phyloP scores from a whole-genome alignment of 2,113 vertebrate genomes.

The Zosterops pallidus region DNA sequence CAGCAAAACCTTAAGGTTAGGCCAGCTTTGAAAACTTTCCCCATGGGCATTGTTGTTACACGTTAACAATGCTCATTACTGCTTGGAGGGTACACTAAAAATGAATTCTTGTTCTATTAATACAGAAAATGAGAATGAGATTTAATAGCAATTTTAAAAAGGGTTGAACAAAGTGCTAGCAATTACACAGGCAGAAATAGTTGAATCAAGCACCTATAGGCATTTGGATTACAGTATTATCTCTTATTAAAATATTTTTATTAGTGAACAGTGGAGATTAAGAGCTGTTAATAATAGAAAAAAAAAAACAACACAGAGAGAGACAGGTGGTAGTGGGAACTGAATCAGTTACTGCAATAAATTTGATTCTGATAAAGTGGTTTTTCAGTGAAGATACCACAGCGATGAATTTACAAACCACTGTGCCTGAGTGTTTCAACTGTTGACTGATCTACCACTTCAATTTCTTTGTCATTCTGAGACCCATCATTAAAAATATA shows the following conservation, averaged over 20 bases:
- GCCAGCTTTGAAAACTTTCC: conserved; percentile 33
- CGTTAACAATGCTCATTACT: conserved; percentile 57
- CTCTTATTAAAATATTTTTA: conserved; percentile 52
- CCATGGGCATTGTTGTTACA: conserved; percentile 32
- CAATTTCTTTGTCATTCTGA: conserved; percentile 23
- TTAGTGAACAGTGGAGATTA: conserved; percentile 23
- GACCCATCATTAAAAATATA: conserved; percentile 53
- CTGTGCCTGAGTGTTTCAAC: neutral
- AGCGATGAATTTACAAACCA: neutral
- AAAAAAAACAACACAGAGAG: neutral
- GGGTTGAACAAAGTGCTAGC: conserved; percentile 32
- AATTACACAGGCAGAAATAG: conserved; percentile 24
- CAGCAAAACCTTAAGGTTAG: conserved; percentile 40
- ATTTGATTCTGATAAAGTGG: neutral
- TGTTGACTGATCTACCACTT: conserved; percentile 21
- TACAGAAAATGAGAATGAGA: conserved; percentile 52
- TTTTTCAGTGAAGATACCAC: neutral
- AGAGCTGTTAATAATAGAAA: neutral
- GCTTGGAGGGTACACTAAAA: conserved; percentile 51
- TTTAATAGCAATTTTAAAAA: conserved; percentile 44
- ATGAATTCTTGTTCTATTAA: conserved; percentile 53
- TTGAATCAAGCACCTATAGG: conserved; percentile 47
- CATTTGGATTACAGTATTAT: conserved; percentile 18
- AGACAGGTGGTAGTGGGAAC: neutral
- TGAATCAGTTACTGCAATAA: neutral